Base-by-base conservation (phyloP, 2,888 invertebrate species). In the Dicycla oo region DNA sequence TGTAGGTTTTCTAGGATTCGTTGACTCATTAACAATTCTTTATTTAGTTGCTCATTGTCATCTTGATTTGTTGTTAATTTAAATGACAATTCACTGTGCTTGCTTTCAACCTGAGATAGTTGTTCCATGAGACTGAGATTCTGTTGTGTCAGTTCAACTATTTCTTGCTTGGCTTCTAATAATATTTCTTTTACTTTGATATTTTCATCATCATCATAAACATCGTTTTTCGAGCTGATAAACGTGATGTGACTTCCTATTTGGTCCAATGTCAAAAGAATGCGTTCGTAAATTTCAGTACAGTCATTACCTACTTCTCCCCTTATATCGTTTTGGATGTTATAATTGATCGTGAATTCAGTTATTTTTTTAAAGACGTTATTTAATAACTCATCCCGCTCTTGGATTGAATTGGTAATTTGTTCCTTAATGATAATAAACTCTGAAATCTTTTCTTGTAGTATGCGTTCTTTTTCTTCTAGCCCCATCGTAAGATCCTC, bases 221-320 rank as follows among this genome's bases (percentile, higher is more conserved):
- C 72, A 67, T 67, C 73, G 62, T 83, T 87, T 80, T 84, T 81
- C 72, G 66, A 68, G 62, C 82, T 86, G 61, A 88, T 68, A 62
- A 76, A 69, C 62, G 73, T 69, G 64, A 92, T 73, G 64, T 90
- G 82, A 76, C 85, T 83, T 26, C 73, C 73, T 69, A 93, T 88
- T 82, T 88, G 87, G 23, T 93, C 88, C 65, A 95, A 86, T 3
- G 84, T 86, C n/a, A 83, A 57, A 47, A 89, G 61, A 62, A 94
- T 89, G 72, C 81, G 76, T 58, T 91, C 88, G 66, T 88, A 86
- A 43, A 76, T 77, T 68, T 85, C 74, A 23, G 75, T 70, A 72
- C 80, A 78, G 53, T 73, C 71, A 53, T 82, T 75, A 62, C 74
- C 73, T 56, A 73, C 64, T 47, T 86, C 80, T 60, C 51, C 73